phyloP scores from a whole-genome alignment of 2,888 invertebrate genomes.

The Kuschelorhynchus macadamiae region DNA sequence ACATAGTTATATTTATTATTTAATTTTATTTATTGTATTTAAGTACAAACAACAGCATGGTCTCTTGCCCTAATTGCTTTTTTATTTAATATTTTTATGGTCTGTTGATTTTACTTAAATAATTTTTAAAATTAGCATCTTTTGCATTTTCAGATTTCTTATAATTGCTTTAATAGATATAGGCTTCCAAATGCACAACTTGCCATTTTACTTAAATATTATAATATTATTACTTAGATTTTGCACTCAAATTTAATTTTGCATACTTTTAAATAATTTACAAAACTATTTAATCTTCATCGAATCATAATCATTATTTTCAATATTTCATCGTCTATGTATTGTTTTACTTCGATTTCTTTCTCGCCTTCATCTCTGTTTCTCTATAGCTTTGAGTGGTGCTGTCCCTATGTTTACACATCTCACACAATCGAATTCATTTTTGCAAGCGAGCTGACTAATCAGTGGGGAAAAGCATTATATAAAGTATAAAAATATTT shows the following conservation, averaged over 20 bases:
- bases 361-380: slow-evolving; percentile 4
- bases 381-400: slow-evolving; percentile 19
- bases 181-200: no score
- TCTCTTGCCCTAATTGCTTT: not conserved
- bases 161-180: no score
- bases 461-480: slow-evolving; percentile 17
- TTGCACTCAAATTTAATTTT: no score
- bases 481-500: not conserved
- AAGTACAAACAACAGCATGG: not conserved
- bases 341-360: not conserved
- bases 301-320: no score
- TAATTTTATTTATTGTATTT: no score
- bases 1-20: no score
- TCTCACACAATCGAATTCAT: not conserved
- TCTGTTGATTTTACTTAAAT: not conserved
- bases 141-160: no score
- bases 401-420: slow-evolving; percentile 10
- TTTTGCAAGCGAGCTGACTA: slow-evolving; percentile 36
- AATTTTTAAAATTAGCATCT: not conserved
- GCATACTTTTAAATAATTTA: no score
- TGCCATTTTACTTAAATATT: no score
- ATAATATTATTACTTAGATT: no score
- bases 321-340: no score
- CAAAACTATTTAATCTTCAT: no score
- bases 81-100: not conserved